Percentiles rank a stretch among this genome's conserved stretches.
Conservation (phyloP, 2,888 invertebrate species). For the Lithophane semibrunnea region DNA sequence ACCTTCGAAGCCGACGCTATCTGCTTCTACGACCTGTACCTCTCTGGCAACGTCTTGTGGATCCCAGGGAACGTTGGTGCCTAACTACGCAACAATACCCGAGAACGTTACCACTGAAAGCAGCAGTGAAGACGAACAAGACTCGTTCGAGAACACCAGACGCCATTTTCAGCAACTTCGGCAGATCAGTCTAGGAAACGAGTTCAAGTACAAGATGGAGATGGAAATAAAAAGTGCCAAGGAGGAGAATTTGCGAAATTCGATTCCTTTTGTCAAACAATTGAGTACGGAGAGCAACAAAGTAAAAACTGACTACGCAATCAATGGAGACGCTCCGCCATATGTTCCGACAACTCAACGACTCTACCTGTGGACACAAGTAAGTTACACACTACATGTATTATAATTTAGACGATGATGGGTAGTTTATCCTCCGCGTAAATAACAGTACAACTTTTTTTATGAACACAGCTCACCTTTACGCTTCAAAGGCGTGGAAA, state of each 20-base stretch:
- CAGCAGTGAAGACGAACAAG: constrained; percentile 88
- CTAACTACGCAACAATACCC: constrained; percentile 86
- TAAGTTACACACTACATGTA: constrained; percentile 65
- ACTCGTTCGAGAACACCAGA: constrained; percentile 90
- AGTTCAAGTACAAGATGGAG: constrained; percentile 91
- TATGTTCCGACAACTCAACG: constrained; percentile 90
- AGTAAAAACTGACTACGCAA: constrained; percentile 87
- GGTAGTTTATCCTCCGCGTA: background rate
- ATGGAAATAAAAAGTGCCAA: constrained; percentile 92
- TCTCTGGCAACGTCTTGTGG: constrained; percentile 90
- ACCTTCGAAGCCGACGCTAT: constrained; percentile 88
- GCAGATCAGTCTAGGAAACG: constrained; percentile 91
- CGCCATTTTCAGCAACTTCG: constrained; percentile 91
- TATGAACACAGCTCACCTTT: constrained; percentile 37
- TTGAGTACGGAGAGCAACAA: constrained; percentile 91
- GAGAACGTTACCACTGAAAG: constrained; percentile 86
- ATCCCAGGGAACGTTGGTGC: constrained; percentile 86
- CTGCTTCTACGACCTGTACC: constrained; percentile 91
- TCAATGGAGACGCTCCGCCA: constrained; percentile 84
- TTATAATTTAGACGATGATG: background rate
- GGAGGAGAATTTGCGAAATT: constrained; percentile 91
- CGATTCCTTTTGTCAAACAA: constrained; percentile 91
- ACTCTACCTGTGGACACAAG: constrained; percentile 86
- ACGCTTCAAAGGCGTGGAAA: constrained; percentile 58
- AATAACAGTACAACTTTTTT: constrained; percentile 13